phyloP scores from a whole-genome alignment of 37 sponge, comb jelly and placozoan species.

The Theonella swinhoei region DNA sequence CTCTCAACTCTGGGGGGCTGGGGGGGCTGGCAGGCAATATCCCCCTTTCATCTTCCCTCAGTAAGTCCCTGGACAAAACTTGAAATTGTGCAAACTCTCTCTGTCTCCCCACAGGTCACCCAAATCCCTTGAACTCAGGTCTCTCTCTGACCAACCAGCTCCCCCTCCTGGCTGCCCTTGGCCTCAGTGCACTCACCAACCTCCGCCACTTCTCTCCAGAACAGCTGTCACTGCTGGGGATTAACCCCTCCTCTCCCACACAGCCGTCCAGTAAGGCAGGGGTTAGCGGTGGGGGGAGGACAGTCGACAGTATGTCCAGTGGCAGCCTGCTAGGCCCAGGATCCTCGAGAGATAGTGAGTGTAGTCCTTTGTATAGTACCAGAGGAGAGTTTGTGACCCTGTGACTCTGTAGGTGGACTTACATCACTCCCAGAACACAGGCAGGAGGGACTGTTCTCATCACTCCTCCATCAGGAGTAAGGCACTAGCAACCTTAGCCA shows the following conservation, averaged over 20 bases:
- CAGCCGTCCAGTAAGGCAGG: background rate
- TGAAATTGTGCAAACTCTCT: too few relatives aligned
- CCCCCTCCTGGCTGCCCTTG: background rate
- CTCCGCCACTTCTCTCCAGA: background rate
- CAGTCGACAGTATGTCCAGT: background rate
- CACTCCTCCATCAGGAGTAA: too few relatives aligned
- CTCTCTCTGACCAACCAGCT: background rate
- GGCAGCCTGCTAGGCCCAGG: background rate
- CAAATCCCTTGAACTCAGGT: too few relatives aligned
- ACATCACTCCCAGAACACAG: too few relatives aligned
- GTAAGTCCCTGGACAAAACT: background rate
- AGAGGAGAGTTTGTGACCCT: too few relatives aligned
- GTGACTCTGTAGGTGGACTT: too few relatives aligned
- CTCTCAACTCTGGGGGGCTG: background rate
- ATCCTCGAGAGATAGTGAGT: too few relatives aligned
- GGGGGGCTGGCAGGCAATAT: background rate
- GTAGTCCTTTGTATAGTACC: too few relatives aligned
- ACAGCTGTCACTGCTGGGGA: background rate
- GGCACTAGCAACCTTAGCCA: too few relatives aligned
- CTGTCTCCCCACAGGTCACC: too few relatives aligned
- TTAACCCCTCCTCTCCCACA: background rate
- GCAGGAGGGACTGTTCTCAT: too few relatives aligned
- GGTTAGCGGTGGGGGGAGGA: background rate
- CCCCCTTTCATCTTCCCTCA: conserved; percentile 6
- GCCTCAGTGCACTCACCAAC: background rate